A percentile compares a stretch with the other conserved stretches of the same genome.
Conservation (phyloP, 2,113 vertebrate species). For the Aphyosemion australe region DNA sequence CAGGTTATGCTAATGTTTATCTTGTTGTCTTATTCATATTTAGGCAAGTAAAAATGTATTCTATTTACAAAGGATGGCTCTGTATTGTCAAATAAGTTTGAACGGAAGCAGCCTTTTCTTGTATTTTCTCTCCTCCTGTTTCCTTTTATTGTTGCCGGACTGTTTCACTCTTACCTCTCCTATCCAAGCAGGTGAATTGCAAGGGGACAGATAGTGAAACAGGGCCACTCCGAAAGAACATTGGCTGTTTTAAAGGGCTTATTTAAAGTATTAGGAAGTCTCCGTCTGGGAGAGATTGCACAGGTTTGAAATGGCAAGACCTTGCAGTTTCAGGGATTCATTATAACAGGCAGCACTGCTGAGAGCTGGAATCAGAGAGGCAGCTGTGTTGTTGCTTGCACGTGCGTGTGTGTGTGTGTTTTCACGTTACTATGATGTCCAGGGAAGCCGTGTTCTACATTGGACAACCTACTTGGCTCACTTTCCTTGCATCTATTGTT, state of each 20-base stretch:
- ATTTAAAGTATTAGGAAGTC: constrained; percentile 69
- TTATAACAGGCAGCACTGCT: constrained; percentile 56
- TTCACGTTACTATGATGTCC: constrained; percentile 52
- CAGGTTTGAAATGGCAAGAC: not conserved
- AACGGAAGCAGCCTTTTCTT: constrained; percentile 15
- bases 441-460: constrained; percentile 61
- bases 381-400: not conserved
- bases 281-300: constrained; percentile 60
- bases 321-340: constrained; percentile 66
- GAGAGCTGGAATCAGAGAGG: constrained; percentile 51
- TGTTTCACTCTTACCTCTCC: constrained; percentile 37
- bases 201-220: constrained; percentile 27
- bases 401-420: constrained; percentile 6
- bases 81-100: not conserved
- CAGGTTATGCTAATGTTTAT: not conserved
- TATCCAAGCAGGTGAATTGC: constrained; percentile 19
- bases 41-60: not conserved
- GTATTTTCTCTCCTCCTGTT: constrained; percentile 35
- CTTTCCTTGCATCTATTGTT: constrained; percentile 59
- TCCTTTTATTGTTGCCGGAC: constrained; percentile 50
- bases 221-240: constrained; percentile 60
- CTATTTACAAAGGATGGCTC: too few species aligned
- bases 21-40: not conserved
- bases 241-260: constrained; percentile 71
- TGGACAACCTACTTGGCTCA: constrained; percentile 61